Base-by-base conservation (phyloP, 2,113 vertebrate genomes). In the Colinus virginianus region DNA sequence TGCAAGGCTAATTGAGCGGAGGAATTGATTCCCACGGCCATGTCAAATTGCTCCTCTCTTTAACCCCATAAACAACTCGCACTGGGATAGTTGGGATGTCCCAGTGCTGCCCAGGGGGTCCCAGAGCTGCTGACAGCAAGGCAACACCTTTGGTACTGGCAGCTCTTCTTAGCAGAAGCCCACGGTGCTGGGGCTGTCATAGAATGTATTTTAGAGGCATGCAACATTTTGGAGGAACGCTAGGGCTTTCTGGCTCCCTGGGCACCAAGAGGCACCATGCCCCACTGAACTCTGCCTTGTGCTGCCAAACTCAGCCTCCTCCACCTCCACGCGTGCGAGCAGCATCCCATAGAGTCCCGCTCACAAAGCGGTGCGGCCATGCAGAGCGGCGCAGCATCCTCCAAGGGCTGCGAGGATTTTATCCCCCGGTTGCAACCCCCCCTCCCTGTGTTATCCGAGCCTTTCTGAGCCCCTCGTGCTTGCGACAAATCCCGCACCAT, bases 11-110 rank as follows among this genome's bases (percentile, higher is more conserved):
- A 88, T 69, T 92, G 92, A 90, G 74, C 2, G 0, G 66, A 66
- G 70, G 77, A 94, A 87, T 94, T 58, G 88, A 96, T 95, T 93
- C 88, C 36, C 36, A 17, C 1, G 62, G 66, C 58, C 69, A 58
- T 38, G 84, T 78, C 56, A 91, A 59, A 51, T 72, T 48, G 51
- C 74, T 76, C 26, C 36, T 46, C 62, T 81, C 62, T 81, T 61
- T 84, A 88, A 78, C 81, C 81, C 77, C 84, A 12, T 56, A 56
- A 89, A 72, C 0, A 7, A 64, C 40, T 90, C 1, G 0, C 1
- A 3, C 32, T 1, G 4, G 8, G 63, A 43, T 38, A 32, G 30
- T 75, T 28, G 10, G 59, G 61, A 28, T 40, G 36, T 28, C 36
- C 36, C 51, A 19, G 9, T 30, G 34, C 32, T 56, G 30, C 55